Base-by-base conservation (phyloP, 2,797 vertebrate genomes). In the Betta splendens region DNA sequence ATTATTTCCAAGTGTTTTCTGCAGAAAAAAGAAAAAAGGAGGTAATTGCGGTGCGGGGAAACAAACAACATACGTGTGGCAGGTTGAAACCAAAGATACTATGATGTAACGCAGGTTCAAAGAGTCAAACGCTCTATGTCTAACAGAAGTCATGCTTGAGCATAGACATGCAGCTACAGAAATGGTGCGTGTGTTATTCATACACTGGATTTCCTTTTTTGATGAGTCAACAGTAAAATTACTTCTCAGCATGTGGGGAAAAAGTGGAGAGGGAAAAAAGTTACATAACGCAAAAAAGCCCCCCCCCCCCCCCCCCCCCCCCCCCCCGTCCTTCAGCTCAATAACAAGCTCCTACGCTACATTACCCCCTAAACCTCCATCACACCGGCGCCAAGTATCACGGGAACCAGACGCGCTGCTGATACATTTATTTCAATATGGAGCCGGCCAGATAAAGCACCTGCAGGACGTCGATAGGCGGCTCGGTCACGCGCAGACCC, bases 331-430 rank as follows among this genome's bases (percentile, higher is more conserved):
- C 86, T 89, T 89, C 88, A 88, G 87, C 84, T 87, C 78, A 83
- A 86, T 91, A 92, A 90, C 87, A 91, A 86, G 81, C 86, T 79
- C 85, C 82, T 81, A 90, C 39, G 87, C 89, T 86, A 92, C 91
- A 92, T 92, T 92, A 91, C 82, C 85, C 79, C 47, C 75, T 75
- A 90, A 90, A 89, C 79, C 87, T 83, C 79, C 64, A 68, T 77
- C 73, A 77, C 68, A 77, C 80, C 64, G 79, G 69, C 64, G 65
- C 77, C 84, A 71, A 76, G 73, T 87, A 87, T 86, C 90, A 46
- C 20, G 79, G 84, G 89, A 80, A 83, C 80, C 60, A 42, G 72
- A 84, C 84, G 86, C 85, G 88, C 91, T 91, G 88, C 86, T 75
- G 77, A 85, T 86, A 79, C 85, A 86, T 91, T 89, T 88, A 89